phyloP scores from a whole-genome alignment of 2,113 vertebrate genomes.

The Leucoraja erinaceus region DNA sequence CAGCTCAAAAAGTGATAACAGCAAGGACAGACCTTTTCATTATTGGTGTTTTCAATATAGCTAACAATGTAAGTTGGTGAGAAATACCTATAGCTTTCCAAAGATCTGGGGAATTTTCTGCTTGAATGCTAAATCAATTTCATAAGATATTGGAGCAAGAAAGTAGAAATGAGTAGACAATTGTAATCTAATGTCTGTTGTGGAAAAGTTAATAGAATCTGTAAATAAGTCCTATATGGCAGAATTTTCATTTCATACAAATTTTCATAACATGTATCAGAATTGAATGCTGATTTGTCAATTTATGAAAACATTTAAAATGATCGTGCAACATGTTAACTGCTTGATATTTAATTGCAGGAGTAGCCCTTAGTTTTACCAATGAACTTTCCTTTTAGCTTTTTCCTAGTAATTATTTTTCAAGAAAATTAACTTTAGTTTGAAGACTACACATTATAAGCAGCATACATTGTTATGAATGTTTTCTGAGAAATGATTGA shows the following conservation, averaged over 20 bases:
- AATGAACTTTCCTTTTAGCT: not conserved
- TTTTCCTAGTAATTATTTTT: not conserved
- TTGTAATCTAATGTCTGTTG: too few relatives aligned
- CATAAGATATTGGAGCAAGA: too few relatives aligned
- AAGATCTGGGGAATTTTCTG: not conserved
- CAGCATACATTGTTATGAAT: not conserved
- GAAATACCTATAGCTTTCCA: not conserved
- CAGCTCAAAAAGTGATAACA: not conserved
- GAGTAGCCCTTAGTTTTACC: not conserved
- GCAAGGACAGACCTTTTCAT: not conserved
- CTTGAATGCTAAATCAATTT: too few relatives aligned
- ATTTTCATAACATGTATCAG: not conserved
- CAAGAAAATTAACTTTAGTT: not conserved
- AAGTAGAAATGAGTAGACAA: too few relatives aligned
- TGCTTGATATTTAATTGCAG: not conserved
- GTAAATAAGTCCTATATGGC: too few relatives aligned
- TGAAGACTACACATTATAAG: not conserved
- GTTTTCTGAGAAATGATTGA: not conserved
- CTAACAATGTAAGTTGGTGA: not conserved
- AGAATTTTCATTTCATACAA: too few relatives aligned
- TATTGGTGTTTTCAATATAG: not conserved
- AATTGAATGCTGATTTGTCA: not conserved
- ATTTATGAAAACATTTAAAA: not conserved
- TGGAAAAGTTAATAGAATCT: too few relatives aligned
- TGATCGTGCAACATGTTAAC: not conserved